Evolutionary conservation across 2,888 invertebrate genomes (phyloP).

Genomic region (Lasioglossum lativentre): DNA sequence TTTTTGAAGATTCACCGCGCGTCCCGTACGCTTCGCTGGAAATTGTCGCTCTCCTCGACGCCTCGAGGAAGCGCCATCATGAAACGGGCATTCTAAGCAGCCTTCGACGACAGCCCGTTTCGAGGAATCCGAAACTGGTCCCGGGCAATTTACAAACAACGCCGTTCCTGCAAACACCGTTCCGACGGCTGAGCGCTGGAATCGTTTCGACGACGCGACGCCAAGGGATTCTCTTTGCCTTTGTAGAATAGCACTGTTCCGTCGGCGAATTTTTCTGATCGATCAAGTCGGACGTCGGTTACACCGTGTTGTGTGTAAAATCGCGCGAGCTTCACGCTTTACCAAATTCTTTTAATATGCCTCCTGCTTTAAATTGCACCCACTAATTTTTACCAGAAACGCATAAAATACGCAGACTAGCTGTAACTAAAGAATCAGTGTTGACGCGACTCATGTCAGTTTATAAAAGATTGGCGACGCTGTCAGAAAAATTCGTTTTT

Average conservation of each 20-base stretch:
- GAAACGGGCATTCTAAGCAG: slow-evolving; percentile 33
- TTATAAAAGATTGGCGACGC: no score
- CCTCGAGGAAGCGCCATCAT: slow-evolving; percentile 15
- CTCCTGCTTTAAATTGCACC: no score
- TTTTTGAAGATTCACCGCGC: slow-evolving; percentile 34
- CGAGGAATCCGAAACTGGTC: slow-evolving; percentile 45
- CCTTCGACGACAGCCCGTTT: slow-evolving; percentile 13
- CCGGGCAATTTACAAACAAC: slow-evolving; percentile 19
- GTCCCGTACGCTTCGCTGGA: neutral
- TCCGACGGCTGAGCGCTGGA: neutral
- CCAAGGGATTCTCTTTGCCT: neutral
- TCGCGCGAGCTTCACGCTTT: neutral
- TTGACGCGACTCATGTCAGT: no score
- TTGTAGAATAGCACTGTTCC: neutral
- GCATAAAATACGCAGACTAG: no score
- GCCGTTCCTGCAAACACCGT: slow-evolving; percentile 21
- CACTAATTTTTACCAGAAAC: no score
- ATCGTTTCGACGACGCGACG: slow-evolving; percentile 6
- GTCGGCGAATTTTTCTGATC: neutral
- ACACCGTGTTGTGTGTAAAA: neutral
- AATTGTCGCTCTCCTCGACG: neutral
- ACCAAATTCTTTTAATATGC: no score
- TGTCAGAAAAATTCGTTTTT: neutral
- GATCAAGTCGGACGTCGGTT: neutral
- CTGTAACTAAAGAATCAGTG: no score